Percentiles rank a stretch among this genome's conserved stretches.
Conservation (phyloP, 2,888 invertebrate species). For the Chymomyza amoena region DNA sequence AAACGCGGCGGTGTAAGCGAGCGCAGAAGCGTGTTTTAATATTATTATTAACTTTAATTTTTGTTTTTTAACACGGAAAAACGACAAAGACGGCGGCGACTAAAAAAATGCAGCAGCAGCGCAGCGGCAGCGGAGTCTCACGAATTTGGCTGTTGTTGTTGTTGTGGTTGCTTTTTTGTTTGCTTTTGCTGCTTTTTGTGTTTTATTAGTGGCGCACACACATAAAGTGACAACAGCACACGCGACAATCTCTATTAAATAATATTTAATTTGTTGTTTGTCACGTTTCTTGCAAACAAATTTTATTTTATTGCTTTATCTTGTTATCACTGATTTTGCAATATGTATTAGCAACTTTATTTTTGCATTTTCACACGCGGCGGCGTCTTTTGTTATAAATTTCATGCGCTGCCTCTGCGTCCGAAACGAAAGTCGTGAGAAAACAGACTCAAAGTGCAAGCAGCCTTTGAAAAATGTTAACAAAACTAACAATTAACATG, state of each 20-base stretch:
- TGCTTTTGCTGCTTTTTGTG: slow-evolving; percentile 1
- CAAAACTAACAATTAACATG: slow-evolving; percentile 18
- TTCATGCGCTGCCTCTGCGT: slow-evolving; percentile 47
- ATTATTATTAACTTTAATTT: neutral
- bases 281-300: slow-evolving; percentile 30
- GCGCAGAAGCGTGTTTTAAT: slow-evolving; percentile 12
- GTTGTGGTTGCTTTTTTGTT: slow-evolving; percentile 15
- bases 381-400: slow-evolving; percentile 44
- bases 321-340: slow-evolving; percentile 56
- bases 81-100: neutral
- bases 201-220: slow-evolving; percentile 2
- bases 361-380: slow-evolving; percentile 56
- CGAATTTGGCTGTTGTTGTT: neutral
- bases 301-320: slow-evolving; percentile 45
- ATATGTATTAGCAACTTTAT: slow-evolving; percentile 33
- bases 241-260: neutral
- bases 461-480: neutral
- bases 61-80: neutral
- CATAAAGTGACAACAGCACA: neutral
- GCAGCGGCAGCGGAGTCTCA: neutral
- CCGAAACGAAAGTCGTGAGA: slow-evolving; percentile 45
- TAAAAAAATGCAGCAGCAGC: neutral
- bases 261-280: slow-evolving; percentile 6
- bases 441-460: slow-evolving; percentile 33
- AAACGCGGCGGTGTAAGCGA: slow-evolving; percentile 2